Base-by-base conservation (phyloP, 2,797 vertebrate genomes). In the Nannoperca obscura region DNA sequence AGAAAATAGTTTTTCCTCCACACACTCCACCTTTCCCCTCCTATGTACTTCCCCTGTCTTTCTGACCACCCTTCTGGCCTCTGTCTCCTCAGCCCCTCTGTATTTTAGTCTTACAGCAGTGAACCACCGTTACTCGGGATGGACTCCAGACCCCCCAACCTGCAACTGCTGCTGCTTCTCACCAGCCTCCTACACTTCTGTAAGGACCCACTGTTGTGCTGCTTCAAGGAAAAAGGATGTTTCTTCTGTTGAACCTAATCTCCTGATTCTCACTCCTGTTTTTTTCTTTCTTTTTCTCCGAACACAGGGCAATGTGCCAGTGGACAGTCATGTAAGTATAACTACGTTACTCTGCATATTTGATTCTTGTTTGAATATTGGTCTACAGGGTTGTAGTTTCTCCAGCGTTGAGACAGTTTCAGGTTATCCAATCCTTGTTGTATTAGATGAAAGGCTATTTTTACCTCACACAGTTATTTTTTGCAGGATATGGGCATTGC, bases 251-350 rank as follows among this genome's bases (percentile, higher is more conserved):
- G 13, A 63, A 57, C 6, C 6, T 63, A 13, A 78, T 84, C 15
- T 74, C 24, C 61, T 36, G 22, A 80, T 63, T 73, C 78, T 85
- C 44, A 82, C 62, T 52, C 68, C 13, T 59, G 19, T 52, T 57
- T 58, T 24, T 24, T 71, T 19, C 67, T 22, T 15, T 12, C 12
- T 32, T 58, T 65, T 46, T 52, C 62, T 60, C n/a, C 52, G 42
- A 71, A 74, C 55, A 54, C 83, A 93, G 92, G 83, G 73, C 82
- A 60, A 11, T 40, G 81, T 73, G 72, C 44, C 19, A 63, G 52
- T 66, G 91, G 60, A 55, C 81, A 88, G 73, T 68, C 85, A 10
- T 88, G 93, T 94, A 71, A 93, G 93, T 92, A 80, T 20, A 55
- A 14, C 12, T 61, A 10, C 74, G 30, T 64, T 20, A 32, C 52